Base-by-base conservation (phyloP, 2,797 vertebrate species). In the Malurus leucopterus region DNA sequence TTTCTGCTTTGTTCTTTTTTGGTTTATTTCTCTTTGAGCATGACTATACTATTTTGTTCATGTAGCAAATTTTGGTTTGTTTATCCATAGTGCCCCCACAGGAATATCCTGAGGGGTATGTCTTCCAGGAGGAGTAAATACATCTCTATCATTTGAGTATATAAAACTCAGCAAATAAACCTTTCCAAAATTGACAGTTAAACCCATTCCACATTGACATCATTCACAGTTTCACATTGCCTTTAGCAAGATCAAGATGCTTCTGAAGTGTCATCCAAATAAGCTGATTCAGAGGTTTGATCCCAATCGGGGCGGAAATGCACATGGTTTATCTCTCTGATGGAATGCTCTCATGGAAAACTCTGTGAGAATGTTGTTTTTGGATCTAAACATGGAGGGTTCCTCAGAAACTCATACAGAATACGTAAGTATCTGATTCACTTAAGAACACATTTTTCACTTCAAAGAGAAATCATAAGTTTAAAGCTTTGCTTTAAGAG, bases 401-500 rank as follows among this genome's bases (percentile, higher is more conserved):
- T 77, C 19, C 27, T 93, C 70, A 90, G 61, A 88, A 72, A 61
- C 54, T 34, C 26, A 22, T 19, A 46, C 6, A 64, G 44, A 81
- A 63, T 55, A 63, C 23, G 8, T 19, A 32, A 69, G 63, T 46
- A 64, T 74, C 67, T 65, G 51, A 62, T 80, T 69, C 41, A 46
- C 19, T 76, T 76, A 61, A 11, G 36, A 92, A 29, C 32, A 88
- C 38, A 74, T 55, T 76, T 36, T 63, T 95, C 49, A 81, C 27
- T 86, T 95, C 84, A 90, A 84, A 62, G 36, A 41, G 36, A 62
- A 78, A 41, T 64, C 36, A 4, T 50, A 58, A 74, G 22, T 61
- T 65, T 65, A 90, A 89, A 87, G 44, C 29, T 70, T 74, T 88
- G 51, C 77, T 93, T 55, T 49, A 70, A 88, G 38, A 9, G 15